A percentile compares a stretch with the other conserved stretches of the same genome.
Conservation (phyloP, 2,888 invertebrate genomes). For the Laspeyria flexula region DNA sequence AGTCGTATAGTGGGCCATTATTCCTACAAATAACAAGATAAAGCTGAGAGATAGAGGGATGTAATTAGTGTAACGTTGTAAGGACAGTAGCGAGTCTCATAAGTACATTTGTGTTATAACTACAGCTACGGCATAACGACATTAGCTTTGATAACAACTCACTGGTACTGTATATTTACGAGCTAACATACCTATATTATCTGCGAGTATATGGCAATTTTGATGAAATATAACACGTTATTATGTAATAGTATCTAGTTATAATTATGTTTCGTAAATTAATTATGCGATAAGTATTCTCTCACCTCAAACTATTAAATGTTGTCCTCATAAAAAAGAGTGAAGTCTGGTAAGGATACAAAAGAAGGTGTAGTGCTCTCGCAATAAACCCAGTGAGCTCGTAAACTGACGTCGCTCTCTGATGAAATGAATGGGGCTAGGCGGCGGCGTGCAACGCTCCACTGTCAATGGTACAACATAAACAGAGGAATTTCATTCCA, state of each 20-base stretch:
- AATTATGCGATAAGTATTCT: slow-evolving; percentile 37
- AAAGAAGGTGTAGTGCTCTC: slow-evolving; percentile 68
- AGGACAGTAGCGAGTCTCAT: slow-evolving; percentile 27
- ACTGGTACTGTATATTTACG: slow-evolving; percentile 16
- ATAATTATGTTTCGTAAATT: slow-evolving; percentile 3
- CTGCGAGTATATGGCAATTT: slow-evolving; percentile 2
- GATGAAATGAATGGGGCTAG: slow-evolving; percentile 63
- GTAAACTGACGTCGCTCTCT: slow-evolving; percentile 66
- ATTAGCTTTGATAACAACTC: slow-evolving; percentile 32
- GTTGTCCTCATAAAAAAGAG: slow-evolving; percentile 59
- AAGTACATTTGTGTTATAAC: slow-evolving; percentile 24
- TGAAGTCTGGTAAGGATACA: slow-evolving; percentile 61
- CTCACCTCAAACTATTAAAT: slow-evolving; percentile 62
- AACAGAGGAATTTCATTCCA: slow-evolving; percentile 52
- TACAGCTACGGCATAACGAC: slow-evolving; percentile 25
- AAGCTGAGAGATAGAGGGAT: slow-evolving; percentile 40
- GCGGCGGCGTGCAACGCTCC: slow-evolving; percentile 43
- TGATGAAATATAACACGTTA: slow-evolving; percentile 11
- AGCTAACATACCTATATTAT: too few species aligned
- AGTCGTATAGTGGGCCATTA: slow-evolving; percentile 32
- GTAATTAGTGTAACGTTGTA: slow-evolving; percentile 45
- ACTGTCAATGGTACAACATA: slow-evolving; percentile 59
- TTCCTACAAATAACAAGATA: slow-evolving; percentile 35
- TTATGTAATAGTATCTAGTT: neutral
- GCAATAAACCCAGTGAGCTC: slow-evolving; percentile 68